Evolutionary conservation across 2,797 vertebrate genomes (phyloP), one percentile per base, ranked within the genome.

Genomic region (Pagetopsis macropterus): DNA sequence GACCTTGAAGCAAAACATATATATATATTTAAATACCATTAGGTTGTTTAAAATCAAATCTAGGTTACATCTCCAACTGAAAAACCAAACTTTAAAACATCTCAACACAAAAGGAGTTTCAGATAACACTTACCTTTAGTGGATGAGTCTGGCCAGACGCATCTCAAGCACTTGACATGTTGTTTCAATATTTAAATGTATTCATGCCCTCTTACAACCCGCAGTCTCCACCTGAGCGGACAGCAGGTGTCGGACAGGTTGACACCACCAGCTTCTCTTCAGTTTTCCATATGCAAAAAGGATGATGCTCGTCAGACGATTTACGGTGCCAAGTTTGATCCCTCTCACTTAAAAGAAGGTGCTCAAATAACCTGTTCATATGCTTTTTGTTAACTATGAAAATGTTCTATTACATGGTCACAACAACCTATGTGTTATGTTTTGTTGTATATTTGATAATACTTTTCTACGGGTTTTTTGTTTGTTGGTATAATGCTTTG

Each of bases 321-420:
- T 79, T 44, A 41, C 66, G 0, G 84, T 92, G 91, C 92, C 90
- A 93, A 88, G 81, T 66, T 78, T 85, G 81, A 14, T 48, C 69
- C 52, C 61, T 17, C 61, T 76, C 76, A 67, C 52, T 56, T 49
- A 17, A 31, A 50, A 33, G 10, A 76, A 67, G 86, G 90, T 91
- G 88, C 86, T 86, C 81, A 83, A 46, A 4, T 46, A 11, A 54
- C 4, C 70, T 54, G 76, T 51, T 79, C 75, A 64, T 69, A 59
- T 21, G 58, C 61, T 15, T 66, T 64, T 70, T 67, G 65, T 73
- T 70, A 57, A 64, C 75, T 67, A 49, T 73, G 58, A 76, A 83
- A 63, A 83, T 58, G 31, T 73, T 84, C 23, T 60, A 46, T 62
- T 46, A 13, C 50, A 72, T 41, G 60, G n/a, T 81, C 83, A 72